Base-by-base conservation (phyloP, 2,888 invertebrate genomes). In the Camptogramma bilineatum region DNA sequence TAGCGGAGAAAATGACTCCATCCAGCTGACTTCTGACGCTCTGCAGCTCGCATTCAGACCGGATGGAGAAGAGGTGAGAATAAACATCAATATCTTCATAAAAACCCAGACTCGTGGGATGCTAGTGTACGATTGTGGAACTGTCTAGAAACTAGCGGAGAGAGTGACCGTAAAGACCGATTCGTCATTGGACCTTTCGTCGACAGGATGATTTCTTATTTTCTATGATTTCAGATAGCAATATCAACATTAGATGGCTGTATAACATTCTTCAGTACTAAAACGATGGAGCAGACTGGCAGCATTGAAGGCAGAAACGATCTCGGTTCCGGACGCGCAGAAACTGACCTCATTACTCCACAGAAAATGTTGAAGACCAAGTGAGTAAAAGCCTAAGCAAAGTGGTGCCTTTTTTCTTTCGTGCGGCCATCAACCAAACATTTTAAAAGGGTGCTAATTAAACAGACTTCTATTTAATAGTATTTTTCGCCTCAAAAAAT, bases 291-390 rank as follows among this genome's bases (percentile, higher is more conserved):
- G 0, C 97, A 98, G 90, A 93, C 95, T 0, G 95, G 95, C 16
- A 95, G 95, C 46, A 97, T 99, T 51, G 99, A 99, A 84, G 98
- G 99, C 0, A 94, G 96, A 58, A 95, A 96, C 76, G 99, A 99
- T 90, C 92, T 99, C 46, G 97, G 98, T 1, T 96, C 97, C 59
- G 97, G 98, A 0, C 91, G 97, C 58, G 94, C 96, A 0, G 97
- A 97, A 34, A 95, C 95, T 0, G 99, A 99, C 86, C 92, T 97
- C 13, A 95, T 99, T 44, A 97, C 98, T 0, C 97, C 98, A 0
- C 96, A 98, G 81, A 97, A 96, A 74, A 95, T 96, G 81, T 92
- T 97, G 1, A 94, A 96, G 83, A 96, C 97, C 66, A 98, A 98
- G 98, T 98, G 86, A 94, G 96, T 24, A n/a, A n/a, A n/a, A n/a